Base-by-base conservation (phyloP, 2,797 vertebrate genomes). In the Hippocampus kuda region DNA sequence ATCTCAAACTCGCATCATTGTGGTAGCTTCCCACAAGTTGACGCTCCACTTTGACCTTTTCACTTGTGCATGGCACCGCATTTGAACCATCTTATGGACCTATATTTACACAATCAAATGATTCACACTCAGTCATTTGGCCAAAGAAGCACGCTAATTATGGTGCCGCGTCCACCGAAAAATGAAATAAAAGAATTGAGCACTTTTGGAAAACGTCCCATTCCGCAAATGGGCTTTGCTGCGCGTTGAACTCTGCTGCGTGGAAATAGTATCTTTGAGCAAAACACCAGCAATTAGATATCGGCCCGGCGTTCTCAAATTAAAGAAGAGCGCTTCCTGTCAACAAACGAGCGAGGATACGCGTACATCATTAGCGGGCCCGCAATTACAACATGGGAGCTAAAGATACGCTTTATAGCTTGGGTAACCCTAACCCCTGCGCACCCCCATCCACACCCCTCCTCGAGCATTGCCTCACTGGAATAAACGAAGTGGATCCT, bases 361-460 rank as follows among this genome's bases (percentile, higher is more conserved):
- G 84, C 89, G 85, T 87, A 88, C 85, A 88, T 90, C 87, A 87
- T 90, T 90, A 90, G 86, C 70, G 81, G 72, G 81, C 88, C 59
- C 89, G 87, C 87, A 91, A 89, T 90, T 90, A 91, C 83, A 88
- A 87, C 85, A 86, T 88, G 68, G 77, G 77, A 89, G 88, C 85
- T 89, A 89, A 91, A 91, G 86, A 89, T 87, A 90, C 77, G 82
- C 80, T 78, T 74, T 77, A 77, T 34, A n/a, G 24, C 6, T 1
- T 38, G 24, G 51, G 10, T 24, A 26, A 38, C 5, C 46, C 24
- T n/a, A n/a, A n/a, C n/a, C n/a, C n/a, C n/a, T n/a, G 30, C 3
- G 26, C 12, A 7, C 5, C 54, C 54, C 24, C 8, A 4, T 70
- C 70, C 79, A 75, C 77, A 79, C 83, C 81, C 42, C 73, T 27